Base-by-base conservation (phyloP, 2,797 vertebrate species). In the Clarias pachynema region DNA sequence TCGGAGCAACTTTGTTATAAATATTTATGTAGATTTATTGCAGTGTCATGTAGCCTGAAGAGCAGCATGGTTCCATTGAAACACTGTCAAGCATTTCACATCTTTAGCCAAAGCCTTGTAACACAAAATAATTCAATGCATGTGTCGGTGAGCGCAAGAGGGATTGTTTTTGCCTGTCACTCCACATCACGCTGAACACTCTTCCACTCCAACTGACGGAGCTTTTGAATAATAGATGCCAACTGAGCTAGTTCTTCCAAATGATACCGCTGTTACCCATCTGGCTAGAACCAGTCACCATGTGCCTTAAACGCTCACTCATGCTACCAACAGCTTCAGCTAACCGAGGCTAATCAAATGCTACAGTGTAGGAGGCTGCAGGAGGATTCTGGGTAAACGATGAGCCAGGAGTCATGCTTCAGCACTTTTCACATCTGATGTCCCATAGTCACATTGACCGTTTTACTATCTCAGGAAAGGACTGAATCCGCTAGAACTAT, bases 181-280 rank as follows among this genome's bases (percentile, higher is more conserved):
- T 24, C 8, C 18, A 40, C 26, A n/a, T 82, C 37, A 77, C 37
- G 34, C 31, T 68, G 37, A 72, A n/a, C 77, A 80, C 80, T 77
- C 57, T n/a, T 83, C 68, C 80, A 78, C 79, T 79, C 44, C 70
- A 85, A 81, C 83, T 82, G 49, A 80, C 82, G 29, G 79, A 80
- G 82, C 53, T 56, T 69, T 68, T 88, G 69, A 84, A 81, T 89
- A 87, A 89, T 87, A 78, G 72, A 89, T 87, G 73, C 84, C 84
- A 86, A 80, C n/a, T 53, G 84, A 81, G 84, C 82, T 22, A 62
- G 18, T 77, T 72, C 73, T 44, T 83, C 72, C 65, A 62, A 70
- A 40, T 70, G 26, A 81, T 20, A 29, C 72, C 68, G 56, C 82
- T 66, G 34, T 70, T 73, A 68, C 53, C 84, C 74, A 87, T 89